Evolutionary conservation across 2,797 vertebrate genomes (phyloP).

Genomic region (Serranus cabrilla): DNA sequence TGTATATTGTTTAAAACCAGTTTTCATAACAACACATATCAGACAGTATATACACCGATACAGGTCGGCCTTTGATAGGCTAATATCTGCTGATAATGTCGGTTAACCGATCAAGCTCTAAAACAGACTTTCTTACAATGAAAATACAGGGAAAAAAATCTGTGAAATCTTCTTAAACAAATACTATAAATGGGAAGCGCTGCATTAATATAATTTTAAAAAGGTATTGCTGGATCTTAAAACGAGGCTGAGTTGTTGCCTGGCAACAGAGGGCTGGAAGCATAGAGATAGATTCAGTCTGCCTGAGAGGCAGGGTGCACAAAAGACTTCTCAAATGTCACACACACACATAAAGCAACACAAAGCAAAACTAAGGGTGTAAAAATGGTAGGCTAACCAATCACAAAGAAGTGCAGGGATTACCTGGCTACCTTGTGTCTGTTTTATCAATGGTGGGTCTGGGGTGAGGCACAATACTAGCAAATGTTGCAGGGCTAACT

Average conservation of each 20-base stretch:
- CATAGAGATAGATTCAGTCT: constrained; percentile 61
- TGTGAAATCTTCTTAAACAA: constrained; percentile 10
- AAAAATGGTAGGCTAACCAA: constrained; percentile 22
- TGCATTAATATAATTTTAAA: constrained; percentile 44
- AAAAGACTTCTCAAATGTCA: constrained; percentile 71
- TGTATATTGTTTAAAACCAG: too few relatives aligned
- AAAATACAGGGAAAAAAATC: background rate
- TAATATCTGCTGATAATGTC: too few relatives aligned
- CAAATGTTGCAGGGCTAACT: constrained; percentile 44
- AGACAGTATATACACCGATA: too few relatives aligned
- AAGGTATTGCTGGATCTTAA: constrained; percentile 65
- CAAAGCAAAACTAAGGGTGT: constrained; percentile 23
- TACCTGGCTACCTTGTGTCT: constrained; percentile 13
- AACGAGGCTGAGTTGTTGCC: constrained; percentile 76
- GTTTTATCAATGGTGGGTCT: constrained; percentile 8
- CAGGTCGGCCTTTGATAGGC: too few relatives aligned
- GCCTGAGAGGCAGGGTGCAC: constrained; percentile 55
- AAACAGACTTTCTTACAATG: background rate
- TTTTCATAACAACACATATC: too few relatives aligned
- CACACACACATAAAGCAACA: constrained; percentile 35
- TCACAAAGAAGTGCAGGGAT: constrained; percentile 21
- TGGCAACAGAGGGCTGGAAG: constrained; percentile 78
- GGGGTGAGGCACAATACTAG: constrained; percentile 10
- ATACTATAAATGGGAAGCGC: constrained; percentile 13
- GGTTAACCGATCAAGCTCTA: too few relatives aligned